phyloP scores from a whole-genome alignment of 2,113 vertebrate genomes.

The Brachyistius frenatus region DNA sequence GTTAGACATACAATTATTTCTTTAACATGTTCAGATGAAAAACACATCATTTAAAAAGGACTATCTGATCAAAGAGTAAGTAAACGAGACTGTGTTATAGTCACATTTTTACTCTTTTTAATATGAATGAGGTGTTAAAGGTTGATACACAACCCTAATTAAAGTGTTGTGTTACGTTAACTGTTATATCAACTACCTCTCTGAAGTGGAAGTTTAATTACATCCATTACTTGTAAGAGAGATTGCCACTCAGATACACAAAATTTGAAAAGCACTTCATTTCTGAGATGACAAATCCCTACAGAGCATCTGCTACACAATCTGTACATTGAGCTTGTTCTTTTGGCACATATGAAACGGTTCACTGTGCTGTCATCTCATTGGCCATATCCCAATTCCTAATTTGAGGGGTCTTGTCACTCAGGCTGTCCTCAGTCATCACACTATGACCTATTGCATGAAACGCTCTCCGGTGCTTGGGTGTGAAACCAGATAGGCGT shows the following conservation, averaged over 20 bases:
- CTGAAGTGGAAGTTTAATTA: neutral
- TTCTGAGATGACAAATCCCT: neutral
- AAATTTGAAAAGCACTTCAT: neutral
- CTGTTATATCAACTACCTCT: too few relatives aligned
- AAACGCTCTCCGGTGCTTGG: constrained; percentile 62
- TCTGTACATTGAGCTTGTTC: neutral
- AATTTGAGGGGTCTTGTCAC: constrained; percentile 61
- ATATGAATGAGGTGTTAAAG: too few relatives aligned
- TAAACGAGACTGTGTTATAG: too few relatives aligned
- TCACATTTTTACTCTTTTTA: too few relatives aligned
- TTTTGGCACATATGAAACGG: constrained; percentile 3
- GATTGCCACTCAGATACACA: neutral
- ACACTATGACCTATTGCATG: constrained; percentile 78
- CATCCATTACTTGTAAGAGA: neutral
- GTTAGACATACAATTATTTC: too few relatives aligned
- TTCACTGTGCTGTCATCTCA: constrained; percentile 47
- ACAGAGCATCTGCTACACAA: neutral
- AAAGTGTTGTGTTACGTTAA: too few relatives aligned
- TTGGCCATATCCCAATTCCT: constrained; percentile 55
- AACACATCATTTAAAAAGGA: too few relatives aligned
- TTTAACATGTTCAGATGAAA: too few relatives aligned
- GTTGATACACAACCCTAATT: too few relatives aligned
- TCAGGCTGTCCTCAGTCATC: constrained; percentile 68
- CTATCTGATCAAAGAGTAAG: too few relatives aligned
- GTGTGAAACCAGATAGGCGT: constrained; percentile 74